phyloP scores from a whole-genome alignment of 2,113 vertebrate species.

The Hiodon tergisus region DNA sequence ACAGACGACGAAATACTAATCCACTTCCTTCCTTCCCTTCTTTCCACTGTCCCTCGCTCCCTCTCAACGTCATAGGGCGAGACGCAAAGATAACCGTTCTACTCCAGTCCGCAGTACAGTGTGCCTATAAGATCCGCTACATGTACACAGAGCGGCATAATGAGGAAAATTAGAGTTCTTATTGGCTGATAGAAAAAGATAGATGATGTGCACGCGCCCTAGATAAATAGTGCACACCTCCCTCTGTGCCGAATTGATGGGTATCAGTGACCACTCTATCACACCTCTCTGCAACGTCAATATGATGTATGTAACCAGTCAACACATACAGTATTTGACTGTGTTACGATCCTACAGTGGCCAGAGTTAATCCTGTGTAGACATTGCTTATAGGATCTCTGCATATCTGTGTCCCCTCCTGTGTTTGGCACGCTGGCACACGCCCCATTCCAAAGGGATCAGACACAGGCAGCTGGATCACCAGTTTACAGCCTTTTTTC shows the following conservation, averaged over 20 bases:
- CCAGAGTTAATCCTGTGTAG: too few relatives aligned
- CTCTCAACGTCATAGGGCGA: conserved; percentile 47
- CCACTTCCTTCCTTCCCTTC: conserved; percentile 21
- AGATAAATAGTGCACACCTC: conserved; percentile 43
- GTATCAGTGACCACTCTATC: conserved; percentile 26
- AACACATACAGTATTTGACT: conserved; percentile 25
- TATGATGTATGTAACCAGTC: conserved; percentile 43
- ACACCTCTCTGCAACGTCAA: conserved; percentile 35
- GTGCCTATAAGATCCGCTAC: conserved; percentile 20
- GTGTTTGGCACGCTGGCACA: too few relatives aligned
- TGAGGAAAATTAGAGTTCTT: conserved; percentile 35
- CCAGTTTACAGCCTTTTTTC: too few relatives aligned
- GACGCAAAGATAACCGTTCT: conserved; percentile 27
- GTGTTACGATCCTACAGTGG: too few relatives aligned
- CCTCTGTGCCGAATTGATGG: conserved; percentile 22
- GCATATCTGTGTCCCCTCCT: too few relatives aligned
- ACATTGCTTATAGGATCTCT: too few relatives aligned
- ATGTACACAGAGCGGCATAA: conserved; percentile 26
- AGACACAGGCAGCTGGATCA: too few relatives aligned
- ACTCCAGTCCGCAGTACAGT: conserved; percentile 26
- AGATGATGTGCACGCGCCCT: conserved; percentile 35
- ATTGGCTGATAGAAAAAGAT: conserved; percentile 43
- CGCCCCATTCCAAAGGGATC: too few relatives aligned
- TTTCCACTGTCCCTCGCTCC: conserved; percentile 35
- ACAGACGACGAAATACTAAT: conserved; percentile 28